Conservation (phyloP, 2,888 invertebrate species). For the Folsomia manolachei region DNA sequence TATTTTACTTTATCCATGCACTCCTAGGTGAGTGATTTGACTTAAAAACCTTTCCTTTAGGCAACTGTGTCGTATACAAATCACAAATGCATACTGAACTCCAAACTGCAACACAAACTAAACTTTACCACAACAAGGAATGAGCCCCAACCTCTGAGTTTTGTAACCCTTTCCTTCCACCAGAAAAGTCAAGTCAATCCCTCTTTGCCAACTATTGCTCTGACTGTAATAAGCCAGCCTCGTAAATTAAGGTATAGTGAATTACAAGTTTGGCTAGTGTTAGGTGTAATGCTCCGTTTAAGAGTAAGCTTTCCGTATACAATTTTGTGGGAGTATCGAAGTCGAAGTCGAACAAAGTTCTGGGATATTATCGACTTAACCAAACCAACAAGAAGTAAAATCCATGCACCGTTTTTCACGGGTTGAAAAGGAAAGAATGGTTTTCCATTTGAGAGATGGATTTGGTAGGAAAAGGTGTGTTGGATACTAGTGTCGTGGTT, state of each 20-base stretch:
- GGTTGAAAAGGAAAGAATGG: no score
- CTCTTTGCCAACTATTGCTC: not conserved
- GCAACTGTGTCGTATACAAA: conserved; percentile 6
- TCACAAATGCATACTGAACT: conserved; percentile 6
- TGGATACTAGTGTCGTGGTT: no score
- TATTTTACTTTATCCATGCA: not conserved
- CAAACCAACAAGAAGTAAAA: no score
- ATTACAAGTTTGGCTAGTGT: not conserved
- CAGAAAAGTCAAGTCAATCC: not conserved
- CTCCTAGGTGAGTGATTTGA: not conserved
- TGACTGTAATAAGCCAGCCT: not conserved
- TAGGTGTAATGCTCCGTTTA: not conserved
- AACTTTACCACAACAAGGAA: not conserved
- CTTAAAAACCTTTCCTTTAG: not conserved
- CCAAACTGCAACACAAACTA: not conserved
- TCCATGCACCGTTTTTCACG: no score
- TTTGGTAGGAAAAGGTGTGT: no score
- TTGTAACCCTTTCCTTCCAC: not conserved
- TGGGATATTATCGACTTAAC: no score
- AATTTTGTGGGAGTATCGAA: not conserved
- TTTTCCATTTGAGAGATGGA: no score
- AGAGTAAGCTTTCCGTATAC: not conserved
- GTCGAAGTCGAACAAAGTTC: no score
- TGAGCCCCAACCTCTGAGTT: not conserved
- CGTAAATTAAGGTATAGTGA: not conserved